phyloP scores from a whole-genome alignment of 2,797 vertebrate species.

The Microctenopoma stevenorrisi region DNA sequence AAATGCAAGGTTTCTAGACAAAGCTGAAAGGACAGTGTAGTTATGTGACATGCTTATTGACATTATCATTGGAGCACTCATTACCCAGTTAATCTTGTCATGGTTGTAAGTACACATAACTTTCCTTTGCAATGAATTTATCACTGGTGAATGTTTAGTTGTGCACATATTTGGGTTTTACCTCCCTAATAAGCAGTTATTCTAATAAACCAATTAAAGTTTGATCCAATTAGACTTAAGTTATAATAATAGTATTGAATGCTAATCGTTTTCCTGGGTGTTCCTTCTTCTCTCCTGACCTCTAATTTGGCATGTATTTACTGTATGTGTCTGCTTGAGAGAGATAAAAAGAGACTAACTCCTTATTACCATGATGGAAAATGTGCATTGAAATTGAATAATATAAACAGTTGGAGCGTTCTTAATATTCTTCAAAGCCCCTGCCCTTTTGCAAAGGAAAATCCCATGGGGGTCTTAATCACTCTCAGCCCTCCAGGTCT shows the following conservation, averaged over 20 bases:
- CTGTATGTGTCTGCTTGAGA: constrained; percentile 27
- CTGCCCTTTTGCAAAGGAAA: constrained; percentile 74
- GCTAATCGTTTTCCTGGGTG: not conserved
- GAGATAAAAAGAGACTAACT: constrained; percentile 46
- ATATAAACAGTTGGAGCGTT: constrained; percentile 18
- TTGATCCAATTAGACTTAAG: not conserved
- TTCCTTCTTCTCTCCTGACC: constrained; percentile 1
- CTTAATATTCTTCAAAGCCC: constrained; percentile 69
- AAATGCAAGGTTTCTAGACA: too few relatives aligned
- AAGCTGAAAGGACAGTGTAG: too few relatives aligned
- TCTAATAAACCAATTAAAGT: not conserved
- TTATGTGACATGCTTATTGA: too few relatives aligned
- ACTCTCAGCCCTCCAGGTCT: constrained; percentile 51
- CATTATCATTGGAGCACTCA: too few relatives aligned
- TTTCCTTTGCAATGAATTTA: not conserved
- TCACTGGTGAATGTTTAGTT: not conserved
- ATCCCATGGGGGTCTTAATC: constrained; percentile 48
- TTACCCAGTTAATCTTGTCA: too few relatives aligned
- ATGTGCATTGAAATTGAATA: constrained; percentile 44
- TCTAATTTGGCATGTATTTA: constrained; percentile 17
- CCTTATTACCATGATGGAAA: constrained; percentile 23
- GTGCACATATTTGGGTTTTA: not conserved
- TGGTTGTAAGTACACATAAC: too few relatives aligned
- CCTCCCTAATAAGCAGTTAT: not conserved
- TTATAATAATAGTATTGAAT: not conserved